Evolutionary conservation across 2,888 invertebrate genomes (phyloP).

Genomic region (Agriotes lineatus): DNA sequence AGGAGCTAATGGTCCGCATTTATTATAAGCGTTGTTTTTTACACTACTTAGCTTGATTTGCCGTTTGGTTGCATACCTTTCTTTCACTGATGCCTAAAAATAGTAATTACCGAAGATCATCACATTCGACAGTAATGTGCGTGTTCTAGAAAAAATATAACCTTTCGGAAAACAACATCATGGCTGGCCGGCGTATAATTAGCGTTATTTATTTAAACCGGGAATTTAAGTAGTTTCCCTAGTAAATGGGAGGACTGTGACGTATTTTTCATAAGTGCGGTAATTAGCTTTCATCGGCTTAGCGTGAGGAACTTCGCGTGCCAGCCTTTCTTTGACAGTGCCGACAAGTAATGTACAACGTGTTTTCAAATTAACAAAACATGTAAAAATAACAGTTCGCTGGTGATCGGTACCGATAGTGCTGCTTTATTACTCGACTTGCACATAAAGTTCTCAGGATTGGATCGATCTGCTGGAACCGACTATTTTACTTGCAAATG

Average conservation of each 20-base stretch:
- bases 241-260: slow-evolving; percentile 34
- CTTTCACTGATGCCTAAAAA: too few species aligned
- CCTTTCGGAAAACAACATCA: slow-evolving; percentile 14
- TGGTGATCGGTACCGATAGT: slow-evolving; percentile 43
- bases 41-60: too few species aligned
- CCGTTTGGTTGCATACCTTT: too few species aligned
- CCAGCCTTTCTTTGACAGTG: slow-evolving; percentile 51
- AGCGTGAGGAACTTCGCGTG: slow-evolving; percentile 50
- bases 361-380: slow-evolving; percentile 53
- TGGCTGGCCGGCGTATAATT: slow-evolving; percentile 30
- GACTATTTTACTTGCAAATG: background rate
- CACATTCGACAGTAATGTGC: too few species aligned
- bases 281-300: slow-evolving; percentile 55
- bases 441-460: slow-evolving; percentile 13
- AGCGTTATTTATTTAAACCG: slow-evolving; percentile 34
- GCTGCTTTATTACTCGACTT: slow-evolving; percentile 31
- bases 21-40: too few species aligned
- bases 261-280: slow-evolving; percentile 47
- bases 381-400: slow-evolving; percentile 50
- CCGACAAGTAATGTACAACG: slow-evolving; percentile 49
- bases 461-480: background rate
- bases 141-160: background rate
- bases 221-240: slow-evolving; percentile 33
- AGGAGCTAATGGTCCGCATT: too few species aligned
- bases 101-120: too few species aligned